Percentiles rank a stretch among this genome's conserved stretches.
Evolutionary conservation across 2,797 vertebrate genomes (phyloP).

Genomic region (Ceyx erithaca): DNA sequence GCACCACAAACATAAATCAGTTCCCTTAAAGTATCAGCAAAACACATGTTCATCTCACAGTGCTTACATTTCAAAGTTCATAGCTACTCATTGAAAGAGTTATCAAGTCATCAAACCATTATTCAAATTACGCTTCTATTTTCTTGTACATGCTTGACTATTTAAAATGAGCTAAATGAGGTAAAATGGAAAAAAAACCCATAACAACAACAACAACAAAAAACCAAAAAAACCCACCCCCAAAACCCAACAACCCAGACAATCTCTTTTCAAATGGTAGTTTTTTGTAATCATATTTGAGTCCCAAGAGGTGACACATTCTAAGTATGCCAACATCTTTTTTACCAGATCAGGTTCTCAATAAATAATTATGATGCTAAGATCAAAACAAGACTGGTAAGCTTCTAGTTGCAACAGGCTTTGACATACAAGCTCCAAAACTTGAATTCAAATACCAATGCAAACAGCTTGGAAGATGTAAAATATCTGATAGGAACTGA

Average conservation of each 20-base stretch:
- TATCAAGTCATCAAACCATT: not conserved
- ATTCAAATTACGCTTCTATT: not conserved
- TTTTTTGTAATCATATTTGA: not conserved
- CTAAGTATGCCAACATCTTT: not conserved
- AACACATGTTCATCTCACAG: not conserved
- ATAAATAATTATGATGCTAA: not conserved
- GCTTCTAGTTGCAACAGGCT: not conserved
- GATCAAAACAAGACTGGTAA: not conserved
- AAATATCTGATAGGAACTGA: not conserved
- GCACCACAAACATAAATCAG: not conserved
- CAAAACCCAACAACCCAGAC: fast-evolving
- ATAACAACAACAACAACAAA: fast-evolving
- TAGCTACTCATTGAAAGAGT: not conserved
- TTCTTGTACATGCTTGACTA: not conserved
- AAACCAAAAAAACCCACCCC: too few relatives aligned
- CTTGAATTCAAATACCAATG: not conserved
- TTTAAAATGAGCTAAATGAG: not conserved
- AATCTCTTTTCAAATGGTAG: not conserved
- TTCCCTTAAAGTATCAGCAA: not conserved
- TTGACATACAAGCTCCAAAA: not conserved
- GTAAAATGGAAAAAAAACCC: not conserved
- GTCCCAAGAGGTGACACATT: not conserved
- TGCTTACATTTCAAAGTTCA: not conserved
- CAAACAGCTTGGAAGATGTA: not conserved
- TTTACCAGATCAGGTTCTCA: not conserved